Percentiles rank a stretch among this genome's conserved stretches.
phyloP scores from a whole-genome alignment of 2,888 invertebrate genomes.

The Pherbina coryleti region DNA sequence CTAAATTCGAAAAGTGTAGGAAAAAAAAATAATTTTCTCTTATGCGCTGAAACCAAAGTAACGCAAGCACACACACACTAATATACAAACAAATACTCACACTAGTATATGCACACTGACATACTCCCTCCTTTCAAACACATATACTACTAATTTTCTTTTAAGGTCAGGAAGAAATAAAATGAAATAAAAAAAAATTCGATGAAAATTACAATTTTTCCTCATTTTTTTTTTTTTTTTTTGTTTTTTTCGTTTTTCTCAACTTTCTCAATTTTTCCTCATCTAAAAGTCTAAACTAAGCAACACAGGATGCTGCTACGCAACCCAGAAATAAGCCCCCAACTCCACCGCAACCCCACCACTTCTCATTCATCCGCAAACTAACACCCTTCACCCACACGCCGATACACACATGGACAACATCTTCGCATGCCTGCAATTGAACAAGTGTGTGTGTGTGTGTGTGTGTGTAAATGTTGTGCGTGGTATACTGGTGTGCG shows the following conservation, averaged over 20 bases:
- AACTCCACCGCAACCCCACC: conserved; percentile 13
- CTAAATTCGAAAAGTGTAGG: conserved; percentile 41
- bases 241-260: conserved; percentile 47
- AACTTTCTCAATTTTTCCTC: conserved; percentile 42
- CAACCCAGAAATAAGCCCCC: conserved; percentile 48
- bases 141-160: conserved; percentile 61
- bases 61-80: conserved; percentile 45
- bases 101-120: conserved; percentile 29
- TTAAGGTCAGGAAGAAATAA: conserved; percentile 63
- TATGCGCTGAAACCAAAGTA: conserved; percentile 58
- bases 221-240: conserved; percentile 54
- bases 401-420: conserved; percentile 33
- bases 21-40: conserved; percentile 42
- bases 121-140: conserved; percentile 37
- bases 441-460: conserved; percentile 9
- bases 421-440: neutral
- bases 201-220: conserved; percentile 68
- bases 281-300: conserved; percentile 53
- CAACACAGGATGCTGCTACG: conserved; percentile 45
- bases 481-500: conserved; percentile 11
- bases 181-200: conserved; percentile 57
- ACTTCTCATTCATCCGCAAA: conserved; percentile 34
- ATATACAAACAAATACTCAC: conserved; percentile 22
- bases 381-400: conserved; percentile 20
- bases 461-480: conserved; percentile 16